These are phyloP conservation scores for Sycophaga agraensis DNA, from an alignment of 1,140 invertebrate species.

Conservation along the genomic window DNA sequence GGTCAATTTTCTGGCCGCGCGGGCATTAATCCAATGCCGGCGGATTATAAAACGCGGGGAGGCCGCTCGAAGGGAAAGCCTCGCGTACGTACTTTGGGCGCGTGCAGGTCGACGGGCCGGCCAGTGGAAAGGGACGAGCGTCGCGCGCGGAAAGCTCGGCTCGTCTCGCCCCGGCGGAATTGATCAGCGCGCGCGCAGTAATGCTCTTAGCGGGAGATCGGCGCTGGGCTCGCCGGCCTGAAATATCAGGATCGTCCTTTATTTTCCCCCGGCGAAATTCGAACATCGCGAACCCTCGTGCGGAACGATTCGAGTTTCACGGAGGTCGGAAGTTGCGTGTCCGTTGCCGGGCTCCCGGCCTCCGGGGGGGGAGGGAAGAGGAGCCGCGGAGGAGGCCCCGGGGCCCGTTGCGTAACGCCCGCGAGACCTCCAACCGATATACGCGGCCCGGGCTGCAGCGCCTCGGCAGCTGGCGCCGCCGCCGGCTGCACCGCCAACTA, in stretches of 20 bases:
- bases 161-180: no score
- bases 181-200: no score
- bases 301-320: slow-evolving; percentile 35
- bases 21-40: no score
- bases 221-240: not conserved
- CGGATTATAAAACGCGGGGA: no score
- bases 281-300: slow-evolving; percentile 29
- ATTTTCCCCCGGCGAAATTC: slow-evolving; percentile 30
- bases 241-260: slow-evolving; percentile 29
- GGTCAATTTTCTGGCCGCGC: no score
- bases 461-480: slow-evolving; percentile 22
- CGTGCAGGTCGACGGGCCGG: no score
- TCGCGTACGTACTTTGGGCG: no score
- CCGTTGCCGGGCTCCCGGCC: no score
- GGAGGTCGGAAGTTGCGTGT: slow-evolving; percentile 42
- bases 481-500: slow-evolving; percentile 13
- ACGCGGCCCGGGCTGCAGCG: not conserved
- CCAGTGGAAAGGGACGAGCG: no score
- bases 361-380: slow-evolving; percentile 35
- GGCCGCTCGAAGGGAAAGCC: no score
- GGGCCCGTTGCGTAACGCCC: not conserved
- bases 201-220: slow-evolving; percentile 23
- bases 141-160: no score
- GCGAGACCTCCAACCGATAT: not conserved
- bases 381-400: slow-evolving; percentile 34